Evolutionary conservation across 2,113 vertebrate species (phyloP).

Genomic region (Gopherus flavomarginatus): DNA sequence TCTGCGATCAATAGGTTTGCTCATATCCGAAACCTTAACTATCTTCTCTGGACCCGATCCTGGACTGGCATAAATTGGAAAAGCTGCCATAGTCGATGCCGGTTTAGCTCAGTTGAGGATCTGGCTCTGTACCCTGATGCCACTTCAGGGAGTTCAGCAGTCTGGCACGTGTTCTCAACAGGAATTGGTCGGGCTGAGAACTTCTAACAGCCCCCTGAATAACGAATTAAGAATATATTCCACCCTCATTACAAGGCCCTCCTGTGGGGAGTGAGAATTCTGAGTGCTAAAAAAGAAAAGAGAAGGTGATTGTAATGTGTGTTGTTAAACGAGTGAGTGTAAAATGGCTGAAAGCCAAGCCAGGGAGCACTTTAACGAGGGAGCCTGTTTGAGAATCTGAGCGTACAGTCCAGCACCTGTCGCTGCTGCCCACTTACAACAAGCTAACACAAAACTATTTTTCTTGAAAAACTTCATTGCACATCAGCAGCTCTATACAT

Average conservation of each 20-base stretch:
- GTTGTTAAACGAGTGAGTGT: neutral
- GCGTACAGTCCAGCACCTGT: neutral
- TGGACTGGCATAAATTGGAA: neutral
- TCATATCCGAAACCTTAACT: neutral
- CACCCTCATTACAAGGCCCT: neutral
- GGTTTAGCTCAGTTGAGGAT: neutral
- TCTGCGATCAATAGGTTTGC: neutral
- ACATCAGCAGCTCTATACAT: neutral
- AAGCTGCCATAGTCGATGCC: neutral
- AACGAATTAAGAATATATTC: neutral
- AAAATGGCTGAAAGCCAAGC: neutral
- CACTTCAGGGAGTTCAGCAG: neutral
- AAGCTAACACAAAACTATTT: neutral
- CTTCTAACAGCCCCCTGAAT: neutral
- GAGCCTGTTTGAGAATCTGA: neutral
- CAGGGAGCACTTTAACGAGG: neutral
- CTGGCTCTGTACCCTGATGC: rapidly evolving
- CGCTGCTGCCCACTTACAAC: neutral
- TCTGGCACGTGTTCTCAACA: neutral
- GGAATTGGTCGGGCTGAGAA: neutral
- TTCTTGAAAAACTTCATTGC: neutral
- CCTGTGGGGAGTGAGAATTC: neutral
- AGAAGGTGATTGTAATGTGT: neutral
- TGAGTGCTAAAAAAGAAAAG: neutral
- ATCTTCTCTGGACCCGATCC: neutral